Evolutionary conservation across 2,113 vertebrate genomes (phyloP).

Genomic region (Brachyhypopomus gauderio): DNA sequence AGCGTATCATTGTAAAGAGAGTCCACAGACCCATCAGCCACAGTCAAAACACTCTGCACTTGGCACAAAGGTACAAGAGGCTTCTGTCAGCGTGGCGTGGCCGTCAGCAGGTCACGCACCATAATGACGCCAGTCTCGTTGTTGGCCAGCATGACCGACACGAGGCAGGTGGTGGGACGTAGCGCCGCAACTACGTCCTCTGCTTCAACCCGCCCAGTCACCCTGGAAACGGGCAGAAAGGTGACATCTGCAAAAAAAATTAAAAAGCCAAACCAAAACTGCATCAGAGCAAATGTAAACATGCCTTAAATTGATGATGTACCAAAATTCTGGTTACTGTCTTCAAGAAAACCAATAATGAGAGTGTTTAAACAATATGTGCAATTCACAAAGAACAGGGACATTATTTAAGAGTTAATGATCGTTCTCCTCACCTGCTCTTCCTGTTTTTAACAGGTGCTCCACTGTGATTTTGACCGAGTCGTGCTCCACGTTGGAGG

Average conservation of each 20-base stretch:
- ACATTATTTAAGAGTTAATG: neutral
- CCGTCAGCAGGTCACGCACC: conserved; percentile 72
- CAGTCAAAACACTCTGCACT: too few species aligned
- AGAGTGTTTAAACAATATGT: too few species aligned
- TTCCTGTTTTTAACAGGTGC: conserved; percentile 70
- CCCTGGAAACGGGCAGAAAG: conserved; percentile 83
- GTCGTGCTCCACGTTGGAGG: conserved; percentile 88
- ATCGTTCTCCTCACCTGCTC: conserved; percentile 74
- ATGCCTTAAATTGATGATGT: neutral
- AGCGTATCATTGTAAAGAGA: too few species aligned
- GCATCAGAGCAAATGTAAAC: neutral
- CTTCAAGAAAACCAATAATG: neutral
- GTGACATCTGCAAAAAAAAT: conserved; percentile 77
- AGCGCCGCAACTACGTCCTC: conserved; percentile 82
- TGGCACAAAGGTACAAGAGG: too few species aligned
- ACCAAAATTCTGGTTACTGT: neutral
- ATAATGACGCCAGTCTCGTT: conserved; percentile 95
- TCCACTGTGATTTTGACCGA: conserved; percentile 82
- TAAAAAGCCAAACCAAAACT: conserved; percentile 41
- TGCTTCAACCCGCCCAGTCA: conserved; percentile 78
- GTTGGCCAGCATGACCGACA: conserved; percentile 95
- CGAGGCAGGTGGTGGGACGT: conserved; percentile 85
- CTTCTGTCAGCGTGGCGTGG: neutral
- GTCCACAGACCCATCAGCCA: too few species aligned
- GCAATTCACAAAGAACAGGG: neutral